phyloP scores from a whole-genome alignment of 2,888 invertebrate genomes.

The Orthosia cruda region DNA sequence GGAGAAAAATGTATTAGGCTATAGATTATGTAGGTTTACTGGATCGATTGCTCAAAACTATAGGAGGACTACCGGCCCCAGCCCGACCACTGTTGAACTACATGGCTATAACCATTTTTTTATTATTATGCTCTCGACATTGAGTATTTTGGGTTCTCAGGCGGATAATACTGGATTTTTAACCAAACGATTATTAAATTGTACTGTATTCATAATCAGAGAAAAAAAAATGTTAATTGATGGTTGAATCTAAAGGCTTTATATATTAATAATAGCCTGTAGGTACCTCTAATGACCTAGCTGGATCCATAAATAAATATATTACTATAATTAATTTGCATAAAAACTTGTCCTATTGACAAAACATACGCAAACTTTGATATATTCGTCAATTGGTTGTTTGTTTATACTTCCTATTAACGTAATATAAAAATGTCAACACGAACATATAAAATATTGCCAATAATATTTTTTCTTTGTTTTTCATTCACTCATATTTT shows the following conservation, averaged over 20 bases:
- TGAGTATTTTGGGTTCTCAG: too few species aligned
- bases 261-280: not conserved
- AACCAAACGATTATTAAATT: too few species aligned
- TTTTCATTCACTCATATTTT: not conserved
- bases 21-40: too few species aligned
- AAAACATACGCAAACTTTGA: slow-evolving; percentile 2
- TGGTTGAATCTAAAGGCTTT: not conserved
- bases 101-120: too few species aligned
- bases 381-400: slow-evolving; percentile 23
- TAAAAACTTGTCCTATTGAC: not conserved
- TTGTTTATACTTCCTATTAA: slow-evolving; percentile 28
- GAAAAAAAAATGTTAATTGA: not conserved
- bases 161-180: not conserved
- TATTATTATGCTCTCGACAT: not conserved
- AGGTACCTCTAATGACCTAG: not conserved
- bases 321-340: slow-evolving; percentile 20
- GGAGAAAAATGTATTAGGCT: too few species aligned
- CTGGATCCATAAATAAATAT: slow-evolving; percentile 6
- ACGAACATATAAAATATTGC: too few species aligned
- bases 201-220: not conserved
- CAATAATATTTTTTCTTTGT: not conserved
- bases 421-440: slow-evolving; percentile 16
- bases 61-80: too few species aligned
- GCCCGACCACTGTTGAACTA: too few species aligned
- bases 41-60: too few species aligned